A percentile compares a stretch with the other conserved stretches of the same genome.
Conservation (phyloP, 2,113 vertebrate genomes). For the Polypterus senegalus region DNA sequence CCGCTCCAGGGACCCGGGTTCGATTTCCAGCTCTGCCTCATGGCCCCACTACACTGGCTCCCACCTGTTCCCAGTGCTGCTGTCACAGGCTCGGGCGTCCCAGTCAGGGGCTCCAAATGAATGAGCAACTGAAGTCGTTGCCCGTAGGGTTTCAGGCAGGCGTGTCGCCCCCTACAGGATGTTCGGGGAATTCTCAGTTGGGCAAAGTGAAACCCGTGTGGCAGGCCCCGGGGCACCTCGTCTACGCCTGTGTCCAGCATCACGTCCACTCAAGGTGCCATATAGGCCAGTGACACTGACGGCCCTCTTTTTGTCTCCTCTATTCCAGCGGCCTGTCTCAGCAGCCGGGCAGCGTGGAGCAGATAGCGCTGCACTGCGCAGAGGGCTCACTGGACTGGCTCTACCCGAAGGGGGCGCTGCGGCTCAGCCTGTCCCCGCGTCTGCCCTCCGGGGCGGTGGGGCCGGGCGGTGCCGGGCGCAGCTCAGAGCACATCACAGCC, state of each 20-base stretch:
- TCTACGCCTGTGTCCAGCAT: neutral
- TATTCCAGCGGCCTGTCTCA: slow-evolving; percentile 67
- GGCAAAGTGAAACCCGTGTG: neutral
- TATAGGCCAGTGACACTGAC: neutral
- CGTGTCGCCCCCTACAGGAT: neutral
- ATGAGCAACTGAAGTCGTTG: neutral
- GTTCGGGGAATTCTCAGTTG: too few relatives aligned
- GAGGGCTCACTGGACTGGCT: slow-evolving; percentile 79
- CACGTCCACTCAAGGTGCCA: too few relatives aligned
- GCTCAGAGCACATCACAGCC: slow-evolving; percentile 48
- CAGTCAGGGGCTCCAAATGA: neutral
- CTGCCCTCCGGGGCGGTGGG: slow-evolving; percentile 42
- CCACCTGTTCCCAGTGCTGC: too few relatives aligned
- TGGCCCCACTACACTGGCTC: too few relatives aligned
- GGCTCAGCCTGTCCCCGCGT: slow-evolving; percentile 65
- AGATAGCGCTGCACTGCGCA: slow-evolving; percentile 69
- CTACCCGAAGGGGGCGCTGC: slow-evolving; percentile 75
- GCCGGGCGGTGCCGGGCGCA: slow-evolving; percentile 24
- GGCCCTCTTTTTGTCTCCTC: slow-evolving; percentile 4
- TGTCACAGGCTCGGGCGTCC: too few relatives aligned
- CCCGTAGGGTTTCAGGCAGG: neutral
- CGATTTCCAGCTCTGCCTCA: too few relatives aligned
- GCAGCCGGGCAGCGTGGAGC: slow-evolving; percentile 74
- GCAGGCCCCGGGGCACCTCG: too few relatives aligned
- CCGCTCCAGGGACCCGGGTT: too few relatives aligned